Percentiles rank a stretch among this genome's conserved stretches.
Evolutionary conservation across 2,113 vertebrate species (phyloP).

Genomic region (Ictalurus furcatus): DNA sequence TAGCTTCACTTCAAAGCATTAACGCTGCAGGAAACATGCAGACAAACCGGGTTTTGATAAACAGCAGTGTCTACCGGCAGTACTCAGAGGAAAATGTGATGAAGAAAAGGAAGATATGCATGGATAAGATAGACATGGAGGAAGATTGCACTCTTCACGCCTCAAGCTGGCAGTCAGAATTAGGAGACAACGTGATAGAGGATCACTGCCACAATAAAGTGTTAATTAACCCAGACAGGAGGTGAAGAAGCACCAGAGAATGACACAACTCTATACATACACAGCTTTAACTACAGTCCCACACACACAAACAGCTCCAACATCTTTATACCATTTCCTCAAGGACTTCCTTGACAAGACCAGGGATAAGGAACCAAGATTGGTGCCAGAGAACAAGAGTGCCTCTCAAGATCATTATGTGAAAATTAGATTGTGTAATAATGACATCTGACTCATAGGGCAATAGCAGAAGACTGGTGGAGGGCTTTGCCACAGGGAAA

Average conservation of each 20-base stretch:
- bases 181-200: background rate
- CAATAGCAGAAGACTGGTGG: background rate
- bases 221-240: slow-evolving; percentile 28
- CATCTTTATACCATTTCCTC: background rate
- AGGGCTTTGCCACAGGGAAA: background rate
- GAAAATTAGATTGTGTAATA: background rate
- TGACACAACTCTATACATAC: background rate
- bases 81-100: background rate
- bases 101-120: background rate
- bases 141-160: background rate
- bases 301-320: background rate
- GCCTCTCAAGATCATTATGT: background rate
- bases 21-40: background rate
- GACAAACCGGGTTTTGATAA: background rate
- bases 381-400: background rate
- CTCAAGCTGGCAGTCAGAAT: slow-evolving; percentile 1
- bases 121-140: background rate
- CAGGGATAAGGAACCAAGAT: background rate
- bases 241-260: background rate
- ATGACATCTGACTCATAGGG: background rate
- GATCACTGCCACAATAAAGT: slow-evolving; percentile 7
- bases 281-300: background rate
- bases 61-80: background rate
- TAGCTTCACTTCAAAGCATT: background rate
- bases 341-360: background rate